Conservation (phyloP, 2,113 vertebrate genomes). For the Camelus dromedarius region DNA sequence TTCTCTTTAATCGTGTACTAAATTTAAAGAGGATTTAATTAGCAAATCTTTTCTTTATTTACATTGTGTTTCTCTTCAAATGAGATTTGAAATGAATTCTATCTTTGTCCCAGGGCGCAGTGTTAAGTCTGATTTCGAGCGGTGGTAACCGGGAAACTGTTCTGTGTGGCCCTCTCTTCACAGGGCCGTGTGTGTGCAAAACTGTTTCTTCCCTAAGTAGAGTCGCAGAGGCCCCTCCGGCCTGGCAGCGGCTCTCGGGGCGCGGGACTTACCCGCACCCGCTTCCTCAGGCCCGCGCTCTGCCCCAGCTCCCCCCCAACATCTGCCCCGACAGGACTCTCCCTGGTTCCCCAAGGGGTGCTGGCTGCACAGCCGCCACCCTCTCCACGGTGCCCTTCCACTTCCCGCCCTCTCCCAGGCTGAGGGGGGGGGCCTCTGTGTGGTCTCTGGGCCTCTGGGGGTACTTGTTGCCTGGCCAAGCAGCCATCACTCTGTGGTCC, state of each 20-base stretch:
- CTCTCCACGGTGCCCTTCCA: fast-evolving
- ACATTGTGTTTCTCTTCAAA: background rate
- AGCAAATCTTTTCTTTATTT: constrained; percentile 36
- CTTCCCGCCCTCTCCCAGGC: background rate
- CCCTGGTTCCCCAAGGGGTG: background rate
- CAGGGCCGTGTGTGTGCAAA: fast-evolving
- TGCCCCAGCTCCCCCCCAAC: too few relatives aligned
- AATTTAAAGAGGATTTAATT: constrained; percentile 82
- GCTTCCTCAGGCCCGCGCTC: fast-evolving
- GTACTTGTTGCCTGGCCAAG: background rate
- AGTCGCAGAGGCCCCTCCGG: too few relatives aligned
- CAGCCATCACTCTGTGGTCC: background rate
- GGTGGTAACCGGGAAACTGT: fast-evolving
- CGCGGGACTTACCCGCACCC: fast-evolving
- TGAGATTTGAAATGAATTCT: background rate
- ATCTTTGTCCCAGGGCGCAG: background rate
- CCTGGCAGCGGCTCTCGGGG: fast-evolving
- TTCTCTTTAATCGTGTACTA: constrained; percentile 61
- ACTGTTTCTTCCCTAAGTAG: background rate
- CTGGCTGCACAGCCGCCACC: fast-evolving
- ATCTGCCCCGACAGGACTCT: fast-evolving
- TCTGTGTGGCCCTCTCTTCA: fast-evolving
- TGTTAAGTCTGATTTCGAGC: background rate
- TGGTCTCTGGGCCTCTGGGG: background rate
- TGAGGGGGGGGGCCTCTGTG: background rate